phyloP scores from a whole-genome alignment of 2,888 invertebrate species.

The Agrilus cyanescens region DNA sequence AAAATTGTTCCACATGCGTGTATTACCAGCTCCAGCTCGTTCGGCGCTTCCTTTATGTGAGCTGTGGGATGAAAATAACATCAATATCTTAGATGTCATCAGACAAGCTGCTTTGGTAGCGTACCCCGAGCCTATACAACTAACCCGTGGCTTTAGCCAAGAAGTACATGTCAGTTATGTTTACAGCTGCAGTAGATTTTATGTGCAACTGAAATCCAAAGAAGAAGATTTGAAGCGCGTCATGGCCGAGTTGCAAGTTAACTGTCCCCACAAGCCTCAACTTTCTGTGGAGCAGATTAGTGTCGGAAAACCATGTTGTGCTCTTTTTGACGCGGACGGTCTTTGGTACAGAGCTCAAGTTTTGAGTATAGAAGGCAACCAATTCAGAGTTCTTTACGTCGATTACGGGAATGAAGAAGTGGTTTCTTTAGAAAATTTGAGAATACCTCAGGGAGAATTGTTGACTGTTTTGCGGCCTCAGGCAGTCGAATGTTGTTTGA shows the following conservation, averaged over 20 bases:
- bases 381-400: conserved; percentile 62
- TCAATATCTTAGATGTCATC: conserved; percentile 48
- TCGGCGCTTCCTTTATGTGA: conserved; percentile 66
- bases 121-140: conserved; percentile 27
- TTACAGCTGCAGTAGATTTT: conserved; percentile 61
- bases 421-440: conserved; percentile 47
- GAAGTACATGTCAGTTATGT: conserved; percentile 52
- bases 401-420: conserved; percentile 92
- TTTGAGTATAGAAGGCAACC: conserved; percentile 35
- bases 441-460: conserved; percentile 51
- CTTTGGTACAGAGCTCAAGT: conserved; percentile 89
- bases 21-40: conserved; percentile 56
- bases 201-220: conserved; percentile 54
- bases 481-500: conserved; percentile 67
- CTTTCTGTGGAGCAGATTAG: conserved; percentile 35
- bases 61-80: conserved; percentile 45
- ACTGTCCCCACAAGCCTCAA: conserved; percentile 36
- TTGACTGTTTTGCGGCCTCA: conserved; percentile 54
- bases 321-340: conserved; percentile 65
- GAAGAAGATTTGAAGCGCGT: conserved; percentile 48
- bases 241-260: conserved; percentile 52
- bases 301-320: conserved; percentile 59
- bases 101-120: conserved; percentile 27
- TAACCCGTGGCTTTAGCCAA: conserved; percentile 31
- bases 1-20: conserved; percentile 50